A percentile compares a stretch with the other conserved stretches of the same genome.
Evolutionary conservation across 2,113 vertebrate species (phyloP).

Genomic region (Cercopithecus mona): DNA sequence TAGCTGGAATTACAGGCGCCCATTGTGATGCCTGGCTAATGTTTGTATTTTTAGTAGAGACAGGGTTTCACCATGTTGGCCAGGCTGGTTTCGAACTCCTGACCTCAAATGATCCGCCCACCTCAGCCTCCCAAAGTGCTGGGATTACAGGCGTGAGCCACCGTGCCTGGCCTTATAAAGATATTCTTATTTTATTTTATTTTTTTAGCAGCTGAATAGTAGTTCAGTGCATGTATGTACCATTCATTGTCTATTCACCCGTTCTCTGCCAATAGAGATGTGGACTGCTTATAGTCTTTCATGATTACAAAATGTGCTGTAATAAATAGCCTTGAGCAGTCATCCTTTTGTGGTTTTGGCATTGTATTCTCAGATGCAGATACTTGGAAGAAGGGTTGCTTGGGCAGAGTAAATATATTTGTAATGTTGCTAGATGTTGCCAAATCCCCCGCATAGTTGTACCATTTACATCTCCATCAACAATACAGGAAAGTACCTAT

Average conservation of each 20-base stretch:
- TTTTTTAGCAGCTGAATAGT: not conserved
- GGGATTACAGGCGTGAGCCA: not conserved
- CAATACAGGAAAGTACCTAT: not conserved
- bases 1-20: not conserved
- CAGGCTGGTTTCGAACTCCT: not conserved
- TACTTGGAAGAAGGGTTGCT: not conserved
- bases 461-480: not conserved
- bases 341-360: not conserved
- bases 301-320: not conserved
- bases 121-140: not conserved
- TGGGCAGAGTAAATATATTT: not conserved
- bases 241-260: not conserved
- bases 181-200: not conserved
- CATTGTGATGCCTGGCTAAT: not conserved
- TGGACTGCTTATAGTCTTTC: not conserved
- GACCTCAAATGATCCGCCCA: not conserved
- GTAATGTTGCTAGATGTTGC: not conserved
- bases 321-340: not conserved
- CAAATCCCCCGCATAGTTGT: not conserved
- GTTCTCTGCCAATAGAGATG: not conserved
- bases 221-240: too few species aligned
- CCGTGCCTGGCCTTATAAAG: too few species aligned
- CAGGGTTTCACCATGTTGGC: not conserved
- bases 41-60: not conserved
- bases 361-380: not conserved